A percentile compares a stretch with the other conserved stretches of the same genome.
Conservation (phyloP, 1,140 invertebrate genomes). For the Drosophila pachea region DNA sequence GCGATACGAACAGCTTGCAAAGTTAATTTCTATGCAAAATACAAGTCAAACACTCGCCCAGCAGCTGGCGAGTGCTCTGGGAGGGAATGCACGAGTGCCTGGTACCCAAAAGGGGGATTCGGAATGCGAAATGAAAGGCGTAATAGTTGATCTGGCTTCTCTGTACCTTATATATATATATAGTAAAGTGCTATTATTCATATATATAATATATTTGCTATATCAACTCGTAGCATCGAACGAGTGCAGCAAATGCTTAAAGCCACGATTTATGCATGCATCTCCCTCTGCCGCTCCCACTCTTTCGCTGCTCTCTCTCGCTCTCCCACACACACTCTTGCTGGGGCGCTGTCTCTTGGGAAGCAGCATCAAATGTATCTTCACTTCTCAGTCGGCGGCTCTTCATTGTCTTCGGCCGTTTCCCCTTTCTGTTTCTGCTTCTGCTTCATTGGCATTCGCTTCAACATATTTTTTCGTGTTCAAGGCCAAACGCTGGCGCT, state of each 20-base stretch:
- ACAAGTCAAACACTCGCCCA: conserved; percentile 23
- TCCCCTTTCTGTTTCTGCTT: background rate
- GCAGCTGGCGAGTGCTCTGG: background rate
- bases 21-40: conserved; percentile 59
- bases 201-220: too few relatives aligned
- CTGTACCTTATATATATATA: too few relatives aligned
- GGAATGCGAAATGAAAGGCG: too few relatives aligned
- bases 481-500: conserved; percentile 71
- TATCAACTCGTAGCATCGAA: background rate
- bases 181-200: too few relatives aligned
- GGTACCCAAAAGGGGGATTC: background rate
- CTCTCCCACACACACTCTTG: background rate
- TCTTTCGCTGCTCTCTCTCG: background rate
- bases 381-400: background rate
- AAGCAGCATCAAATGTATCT: conserved; percentile 9
- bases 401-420: conserved; percentile 7
- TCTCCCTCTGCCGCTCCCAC: background rate
- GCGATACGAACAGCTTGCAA: conserved; percentile 43
- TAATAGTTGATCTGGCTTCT: too few relatives aligned
- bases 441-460: conserved; percentile 36
- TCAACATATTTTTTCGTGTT: conserved; percentile 68
- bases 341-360: too few relatives aligned
- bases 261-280: conserved; percentile 35
- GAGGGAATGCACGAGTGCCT: background rate
- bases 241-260: background rate